Evolutionary conservation across 2,888 invertebrate species (phyloP), one percentile per base, ranked within the genome.

Genomic region (Antitype chi): DNA sequence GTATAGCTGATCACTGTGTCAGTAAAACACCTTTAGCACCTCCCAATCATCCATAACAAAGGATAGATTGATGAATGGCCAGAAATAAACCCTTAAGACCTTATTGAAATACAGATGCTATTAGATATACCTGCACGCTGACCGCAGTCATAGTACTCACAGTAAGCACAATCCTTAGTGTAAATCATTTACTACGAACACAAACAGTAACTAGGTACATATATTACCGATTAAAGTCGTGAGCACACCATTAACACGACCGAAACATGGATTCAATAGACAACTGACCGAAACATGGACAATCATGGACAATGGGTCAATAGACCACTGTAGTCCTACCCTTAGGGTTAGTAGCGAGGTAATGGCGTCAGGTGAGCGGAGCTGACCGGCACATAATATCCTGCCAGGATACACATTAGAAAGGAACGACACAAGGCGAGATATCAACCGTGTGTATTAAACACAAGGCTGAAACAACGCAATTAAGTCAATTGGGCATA

Each of bases 331-430:
- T 84, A 66, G 62, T 49, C 23, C 25, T 20, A 66, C 70, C 64
- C 53, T 60, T 8, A 52, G 1, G 71, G 52, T 23, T 32, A 52
- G 64, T 20, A 57, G 23, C 13, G 63, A 20, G 47, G 17, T n/a
- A 38, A 49, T 70, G 62, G 49, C 60, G 77, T 69, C 72, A 70
- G 32, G 72, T 32, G 68, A 68, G 49, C 60, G 81, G 78, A 69
- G 52, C 57, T 77, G 70, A 23, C 53, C 60, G 73, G 28, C 62
- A 38, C 69, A 11, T 64, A 17, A 74, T 87, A 83, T 85, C 86
- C 85, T 82, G 81, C 38, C 80, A 77, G 79, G 82, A 76, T 75
- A 78, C 76, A 55, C 76, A 82, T 84, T 85, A 84, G 86, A 85
- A 85, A 78, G 85, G 84, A 73, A 70, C 70, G 71, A 70, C 70